These are phyloP conservation scores for Oryctolagus cuniculus DNA, from an alignment of 2,113 vertebrate species.

Conservation along the genomic window mOryCun1.1 NC_091438.1:127098501-127099000, in stretches of 20 bases:
- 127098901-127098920: not conserved
- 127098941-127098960: not conserved
- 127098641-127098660: not conserved
- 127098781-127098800: constrained; percentile 29
- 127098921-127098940: not conserved
- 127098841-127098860: not conserved
- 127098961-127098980: not conserved
- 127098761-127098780: constrained; percentile 12
- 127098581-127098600: not conserved
- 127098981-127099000: not conserved
- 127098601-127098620: constrained; percentile 44
- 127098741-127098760: constrained; percentile 37
- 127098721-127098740: constrained; percentile 53
- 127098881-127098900: not conserved
- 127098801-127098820: constrained; percentile 53
- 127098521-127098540: constrained; percentile 8
- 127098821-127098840: constrained; percentile 45
- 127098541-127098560: constrained; percentile 6
- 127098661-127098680: constrained; percentile 7
- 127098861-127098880: not conserved
- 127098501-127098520: not conserved
- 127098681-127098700: constrained; percentile 17
- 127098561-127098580: constrained; percentile 16
- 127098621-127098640: constrained; percentile 46
- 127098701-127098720: constrained; percentile 60